These are phyloP conservation scores for Drosophila malerkotliana DNA, from an alignment of 1,140 invertebrate species.

Conservation along the genomic window DNA sequence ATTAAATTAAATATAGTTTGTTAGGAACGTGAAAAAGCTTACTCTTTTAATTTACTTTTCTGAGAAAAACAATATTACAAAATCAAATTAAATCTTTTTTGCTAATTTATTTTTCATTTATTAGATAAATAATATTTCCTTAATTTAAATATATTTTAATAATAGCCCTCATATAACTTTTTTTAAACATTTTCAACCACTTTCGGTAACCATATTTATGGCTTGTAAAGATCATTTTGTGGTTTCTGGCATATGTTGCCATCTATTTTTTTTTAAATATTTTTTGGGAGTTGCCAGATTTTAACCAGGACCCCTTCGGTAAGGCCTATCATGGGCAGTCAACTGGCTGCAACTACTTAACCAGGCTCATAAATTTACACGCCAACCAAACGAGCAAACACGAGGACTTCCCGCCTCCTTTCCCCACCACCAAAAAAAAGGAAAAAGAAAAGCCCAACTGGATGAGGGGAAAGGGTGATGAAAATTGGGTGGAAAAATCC, in stretches of 20 bases:
- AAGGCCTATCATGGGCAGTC: not conserved
- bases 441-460: slow-evolving; percentile 33
- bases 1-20: too few species aligned
- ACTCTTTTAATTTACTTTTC: too few species aligned
- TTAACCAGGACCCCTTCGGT: not conserved
- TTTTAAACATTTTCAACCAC: not conserved
- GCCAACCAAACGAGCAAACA: slow-evolving; percentile 56
- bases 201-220: not conserved
- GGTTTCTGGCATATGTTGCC: not conserved
- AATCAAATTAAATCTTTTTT: too few species aligned
- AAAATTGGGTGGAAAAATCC: not conserved
- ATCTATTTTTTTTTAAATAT: not conserved
- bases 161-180: not conserved
- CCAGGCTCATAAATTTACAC: slow-evolving; percentile 74
- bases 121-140: too few species aligned
- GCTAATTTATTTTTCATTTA: too few species aligned
- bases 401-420: slow-evolving; percentile 25
- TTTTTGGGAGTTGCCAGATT: not conserved
- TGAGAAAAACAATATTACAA: too few species aligned
- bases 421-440: not conserved
- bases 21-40: too few species aligned
- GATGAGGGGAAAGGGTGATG: not conserved
- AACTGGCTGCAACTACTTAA: slow-evolving; percentile 62
- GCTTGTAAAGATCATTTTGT: not conserved
- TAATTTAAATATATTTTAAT: not conserved